Base-by-base conservation (phyloP, 2,888 invertebrate genomes). In the Abrostola tripartita region DNA sequence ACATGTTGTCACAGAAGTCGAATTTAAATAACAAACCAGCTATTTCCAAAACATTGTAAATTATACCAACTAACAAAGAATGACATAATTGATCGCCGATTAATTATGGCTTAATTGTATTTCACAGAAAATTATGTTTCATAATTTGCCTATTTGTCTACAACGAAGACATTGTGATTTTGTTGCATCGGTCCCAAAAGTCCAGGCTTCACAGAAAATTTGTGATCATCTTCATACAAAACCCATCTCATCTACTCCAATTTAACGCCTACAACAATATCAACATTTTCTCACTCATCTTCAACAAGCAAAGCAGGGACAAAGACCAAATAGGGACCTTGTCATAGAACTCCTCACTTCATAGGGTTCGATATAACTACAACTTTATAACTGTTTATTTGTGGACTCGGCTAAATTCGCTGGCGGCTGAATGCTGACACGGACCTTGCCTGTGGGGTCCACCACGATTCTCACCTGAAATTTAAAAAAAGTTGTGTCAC, bases 391-490 rank as follows among this genome's bases (percentile, higher is more conserved):
- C 61, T 73, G 63, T 74, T 70, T 68, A 50, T 73, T 68, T 74
- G 65, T 75, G 62, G 76, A 54, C 44, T 85, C 81, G 61, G 72
- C 74, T 63, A 81, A 55, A 58, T 76, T 79, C 53, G 74, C 62
- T 70, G 88, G 84, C 66, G 89, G 85, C 71, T 87, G 85, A 68
- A 93, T 85, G 81, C 87, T 91, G 80, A 92, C 85, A 60, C 85
- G 85, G 82, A 92, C 88, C 72, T 88, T 89, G 63, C 90, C 91
- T 62, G 82, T 85, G 68, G 90, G 89, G 85, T 89, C 91, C 89
- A 93, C 90, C 83, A 89, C 82, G 81, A 92, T 93, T 87, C 90
- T 91, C 84, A 93, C 90, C 93, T 93, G 85, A 37, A 88, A 81
- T 2, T 41, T 35, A n/a, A 35, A 6, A 40, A 38, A 1, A 37